phyloP scores from a whole-genome alignment of 2,797 vertebrate species.

The Pangasius djambal region DNA sequence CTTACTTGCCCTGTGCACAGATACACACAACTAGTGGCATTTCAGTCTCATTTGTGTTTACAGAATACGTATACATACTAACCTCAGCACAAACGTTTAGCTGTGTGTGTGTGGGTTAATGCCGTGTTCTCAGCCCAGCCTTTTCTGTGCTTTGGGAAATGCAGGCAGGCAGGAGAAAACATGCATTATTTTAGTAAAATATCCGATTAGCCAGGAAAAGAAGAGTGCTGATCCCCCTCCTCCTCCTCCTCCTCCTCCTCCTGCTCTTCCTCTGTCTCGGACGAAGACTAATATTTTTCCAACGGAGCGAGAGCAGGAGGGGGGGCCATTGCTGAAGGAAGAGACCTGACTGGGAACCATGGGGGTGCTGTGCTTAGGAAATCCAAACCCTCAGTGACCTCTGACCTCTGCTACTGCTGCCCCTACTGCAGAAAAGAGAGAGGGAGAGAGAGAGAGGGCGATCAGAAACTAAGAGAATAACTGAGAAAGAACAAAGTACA shows the following conservation, averaged over 20 bases:
- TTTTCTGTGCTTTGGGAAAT: neutral
- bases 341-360: slow-evolving; percentile 62
- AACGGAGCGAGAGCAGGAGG: slow-evolving; percentile 41
- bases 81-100: neutral
- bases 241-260: slow-evolving; percentile 33
- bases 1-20: neutral
- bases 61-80: neutral
- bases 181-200: neutral
- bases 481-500: neutral
- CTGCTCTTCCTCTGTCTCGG: slow-evolving; percentile 43
- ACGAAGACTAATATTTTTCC: slow-evolving; percentile 62
- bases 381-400: slow-evolving; percentile 72
- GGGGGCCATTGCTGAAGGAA: slow-evolving; percentile 58
- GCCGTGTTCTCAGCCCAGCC: neutral
- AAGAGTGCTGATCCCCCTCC: slow-evolving; percentile 1
- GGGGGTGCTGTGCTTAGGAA: slow-evolving; percentile 69
- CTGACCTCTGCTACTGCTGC: slow-evolving; percentile 72
- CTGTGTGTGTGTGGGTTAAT: neutral
- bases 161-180: neutral
- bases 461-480: neutral
- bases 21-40: neutral
- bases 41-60: neutral
- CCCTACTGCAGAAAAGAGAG: slow-evolving; percentile 63
- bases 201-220: neutral
- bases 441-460: slow-evolving; percentile 4